Evolutionary conservation across 2,888 invertebrate species (phyloP).

Genomic region (Spicauda simplicius): DNA sequence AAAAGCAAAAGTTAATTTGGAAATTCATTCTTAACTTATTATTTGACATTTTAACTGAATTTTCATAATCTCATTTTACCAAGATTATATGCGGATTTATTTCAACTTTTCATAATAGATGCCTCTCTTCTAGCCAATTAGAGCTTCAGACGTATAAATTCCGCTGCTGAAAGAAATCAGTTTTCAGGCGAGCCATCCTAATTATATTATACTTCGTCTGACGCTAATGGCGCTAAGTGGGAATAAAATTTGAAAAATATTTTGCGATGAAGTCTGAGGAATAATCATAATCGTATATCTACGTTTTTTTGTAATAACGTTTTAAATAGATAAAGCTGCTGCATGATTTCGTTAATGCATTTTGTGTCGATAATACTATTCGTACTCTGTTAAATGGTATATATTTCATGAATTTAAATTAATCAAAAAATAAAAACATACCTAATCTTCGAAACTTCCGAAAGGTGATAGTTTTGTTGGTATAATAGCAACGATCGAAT

Average conservation of each 20-base stretch:
- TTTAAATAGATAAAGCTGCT: too few relatives aligned
- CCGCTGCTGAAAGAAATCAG: conserved; percentile 28
- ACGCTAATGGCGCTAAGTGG: conserved; percentile 8
- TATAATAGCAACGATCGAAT: too few relatives aligned
- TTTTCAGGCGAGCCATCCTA: conserved; percentile 30
- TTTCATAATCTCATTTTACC: background rate
- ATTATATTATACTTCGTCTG: conserved; percentile 30
- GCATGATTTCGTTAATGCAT: too few relatives aligned
- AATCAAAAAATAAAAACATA: too few relatives aligned
- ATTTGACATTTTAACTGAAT: background rate
- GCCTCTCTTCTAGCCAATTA: conserved; percentile 28
- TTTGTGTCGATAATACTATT: too few relatives aligned
- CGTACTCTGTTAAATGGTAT: too few relatives aligned
- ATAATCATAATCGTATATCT: background rate
- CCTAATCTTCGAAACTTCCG: too few relatives aligned
- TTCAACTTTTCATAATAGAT: conserved; percentile 17
- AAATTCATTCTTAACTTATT: background rate
- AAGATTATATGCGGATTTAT: background rate
- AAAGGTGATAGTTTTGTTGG: too few relatives aligned
- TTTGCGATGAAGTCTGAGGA: background rate
- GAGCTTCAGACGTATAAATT: conserved; percentile 13
- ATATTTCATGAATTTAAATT: too few relatives aligned
- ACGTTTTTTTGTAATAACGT: too few relatives aligned
- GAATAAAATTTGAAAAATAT: conserved; percentile 7
- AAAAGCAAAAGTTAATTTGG: too few relatives aligned